Conservation (phyloP, 2,888 invertebrate species). For the Uloborus plumipes region DNA sequence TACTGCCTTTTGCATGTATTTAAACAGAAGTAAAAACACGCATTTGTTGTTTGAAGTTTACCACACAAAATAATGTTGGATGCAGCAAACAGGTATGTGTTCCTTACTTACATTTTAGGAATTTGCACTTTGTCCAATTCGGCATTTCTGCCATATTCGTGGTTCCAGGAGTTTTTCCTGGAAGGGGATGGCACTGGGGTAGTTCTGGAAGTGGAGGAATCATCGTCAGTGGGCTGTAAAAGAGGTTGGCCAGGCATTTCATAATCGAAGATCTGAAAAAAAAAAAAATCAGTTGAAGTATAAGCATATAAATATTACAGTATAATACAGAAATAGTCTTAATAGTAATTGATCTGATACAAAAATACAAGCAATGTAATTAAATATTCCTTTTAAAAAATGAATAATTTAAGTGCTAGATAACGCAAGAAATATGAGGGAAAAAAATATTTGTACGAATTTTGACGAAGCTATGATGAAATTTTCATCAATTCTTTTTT, state of each 20-base stretch:
- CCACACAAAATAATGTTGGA: too few species aligned
- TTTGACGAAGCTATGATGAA: too few species aligned
- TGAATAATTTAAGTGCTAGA: too few species aligned
- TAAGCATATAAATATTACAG: neutral
- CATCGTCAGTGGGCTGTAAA: slow-evolving; percentile 64
- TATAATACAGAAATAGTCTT: neutral
- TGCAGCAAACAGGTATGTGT: too few species aligned
- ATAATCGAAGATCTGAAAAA: slow-evolving; percentile 88
- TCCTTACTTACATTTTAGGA: slow-evolving; percentile 87
- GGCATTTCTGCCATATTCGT: slow-evolving; percentile 92
- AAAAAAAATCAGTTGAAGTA: neutral
- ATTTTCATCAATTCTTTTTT: too few species aligned
- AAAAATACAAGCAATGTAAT: neutral
- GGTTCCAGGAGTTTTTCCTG: slow-evolving; percentile 73
- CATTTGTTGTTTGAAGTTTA: too few species aligned
- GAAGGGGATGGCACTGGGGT: slow-evolving; percentile 60
- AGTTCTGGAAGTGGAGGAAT: slow-evolving; percentile 65
- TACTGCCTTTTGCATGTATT: too few species aligned
- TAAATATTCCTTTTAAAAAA: too few species aligned
- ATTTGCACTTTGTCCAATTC: slow-evolving; percentile 97
- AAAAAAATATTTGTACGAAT: too few species aligned
- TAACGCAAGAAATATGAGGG: too few species aligned
- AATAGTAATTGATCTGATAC: neutral
- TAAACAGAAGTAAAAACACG: too few species aligned
- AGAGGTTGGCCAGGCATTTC: slow-evolving; percentile 78